Evolutionary conservation across 2,113 vertebrate genomes (phyloP).

Genomic region (Apeltes quadracus): DNA sequence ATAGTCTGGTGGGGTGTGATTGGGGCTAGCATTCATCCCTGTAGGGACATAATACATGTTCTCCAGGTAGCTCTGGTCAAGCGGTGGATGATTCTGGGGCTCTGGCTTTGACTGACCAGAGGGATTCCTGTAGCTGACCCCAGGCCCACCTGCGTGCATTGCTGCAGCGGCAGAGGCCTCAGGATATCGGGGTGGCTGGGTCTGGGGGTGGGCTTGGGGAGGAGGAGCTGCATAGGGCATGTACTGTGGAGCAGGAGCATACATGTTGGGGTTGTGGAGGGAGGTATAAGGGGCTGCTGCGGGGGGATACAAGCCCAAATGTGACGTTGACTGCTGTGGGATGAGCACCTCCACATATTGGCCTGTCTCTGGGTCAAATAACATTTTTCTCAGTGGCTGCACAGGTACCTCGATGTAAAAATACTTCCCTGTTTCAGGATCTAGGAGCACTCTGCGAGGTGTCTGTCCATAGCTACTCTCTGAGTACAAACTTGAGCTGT

Average conservation of each 20-base stretch:
- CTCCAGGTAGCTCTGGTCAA: constrained; percentile 88
- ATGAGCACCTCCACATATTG: constrained; percentile 94
- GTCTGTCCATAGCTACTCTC: constrained; percentile 70
- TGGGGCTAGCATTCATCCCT: constrained; percentile 86
- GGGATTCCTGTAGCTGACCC: constrained; percentile 65
- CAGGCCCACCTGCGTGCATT: constrained; percentile 70
- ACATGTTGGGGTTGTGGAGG: constrained; percentile 80
- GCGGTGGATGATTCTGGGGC: constrained; percentile 74
- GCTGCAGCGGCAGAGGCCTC: constrained; percentile 73
- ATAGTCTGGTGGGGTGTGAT: constrained; percentile 79
- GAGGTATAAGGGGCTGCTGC: constrained; percentile 82
- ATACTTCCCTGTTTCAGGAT: constrained; percentile 93
- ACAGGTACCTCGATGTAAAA: constrained; percentile 90
- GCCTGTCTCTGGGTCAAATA: constrained; percentile 93
- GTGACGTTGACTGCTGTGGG: constrained; percentile 83
- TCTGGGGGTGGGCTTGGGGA: constrained; percentile 75
- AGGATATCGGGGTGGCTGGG: constrained; percentile 71
- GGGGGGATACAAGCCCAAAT: constrained; percentile 84
- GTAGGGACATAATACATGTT: constrained; percentile 91
- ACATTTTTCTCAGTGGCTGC: constrained; percentile 88
- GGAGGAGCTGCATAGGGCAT: constrained; percentile 80
- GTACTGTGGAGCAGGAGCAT: constrained; percentile 81
- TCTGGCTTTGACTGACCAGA: constrained; percentile 80
- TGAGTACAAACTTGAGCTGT: constrained; percentile 77
- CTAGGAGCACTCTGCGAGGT: constrained; percentile 87